phyloP scores from a whole-genome alignment of 2,797 vertebrate genomes.

The Apogon hyalosoma region DNA sequence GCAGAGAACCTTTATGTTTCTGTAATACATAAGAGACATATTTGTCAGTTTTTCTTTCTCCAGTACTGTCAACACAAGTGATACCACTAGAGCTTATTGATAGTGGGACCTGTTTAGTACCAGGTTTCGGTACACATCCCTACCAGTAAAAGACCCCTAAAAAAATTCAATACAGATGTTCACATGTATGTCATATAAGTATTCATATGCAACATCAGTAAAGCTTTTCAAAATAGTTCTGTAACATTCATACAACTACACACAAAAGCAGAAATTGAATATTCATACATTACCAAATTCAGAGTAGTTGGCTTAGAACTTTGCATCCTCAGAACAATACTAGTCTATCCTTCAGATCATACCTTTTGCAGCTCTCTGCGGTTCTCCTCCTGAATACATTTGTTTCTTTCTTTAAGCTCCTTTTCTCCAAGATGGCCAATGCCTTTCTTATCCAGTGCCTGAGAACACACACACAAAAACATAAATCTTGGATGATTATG shows the following conservation, averaged over 20 bases:
- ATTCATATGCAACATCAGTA: no score
- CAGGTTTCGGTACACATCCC: no score
- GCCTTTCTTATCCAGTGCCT: slow-evolving; percentile 96
- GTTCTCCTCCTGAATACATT: slow-evolving; percentile 96
- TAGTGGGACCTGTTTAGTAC: no score
- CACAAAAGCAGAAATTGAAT: background rate
- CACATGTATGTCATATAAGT: no score
- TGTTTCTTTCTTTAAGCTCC: slow-evolving; percentile 96
- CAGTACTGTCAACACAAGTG: no score
- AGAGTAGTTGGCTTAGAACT: background rate
- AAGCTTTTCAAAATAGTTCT: background rate
- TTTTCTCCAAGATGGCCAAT: slow-evolving; percentile 96
- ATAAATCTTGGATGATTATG: background rate
- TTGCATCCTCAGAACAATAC: background rate
- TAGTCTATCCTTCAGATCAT: background rate
- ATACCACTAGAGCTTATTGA: no score
- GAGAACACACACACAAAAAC: background rate
- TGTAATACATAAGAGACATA: no score
- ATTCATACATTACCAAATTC: background rate
- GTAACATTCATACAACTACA: background rate
- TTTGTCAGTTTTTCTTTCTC: no score
- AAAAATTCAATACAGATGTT: no score
- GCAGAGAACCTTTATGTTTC: no score
- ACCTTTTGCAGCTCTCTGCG: slow-evolving; percentile 98
- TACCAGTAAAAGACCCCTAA: no score